Conservation (phyloP, 2,797 vertebrate species). For the Tragelaphus oryx region DNA sequence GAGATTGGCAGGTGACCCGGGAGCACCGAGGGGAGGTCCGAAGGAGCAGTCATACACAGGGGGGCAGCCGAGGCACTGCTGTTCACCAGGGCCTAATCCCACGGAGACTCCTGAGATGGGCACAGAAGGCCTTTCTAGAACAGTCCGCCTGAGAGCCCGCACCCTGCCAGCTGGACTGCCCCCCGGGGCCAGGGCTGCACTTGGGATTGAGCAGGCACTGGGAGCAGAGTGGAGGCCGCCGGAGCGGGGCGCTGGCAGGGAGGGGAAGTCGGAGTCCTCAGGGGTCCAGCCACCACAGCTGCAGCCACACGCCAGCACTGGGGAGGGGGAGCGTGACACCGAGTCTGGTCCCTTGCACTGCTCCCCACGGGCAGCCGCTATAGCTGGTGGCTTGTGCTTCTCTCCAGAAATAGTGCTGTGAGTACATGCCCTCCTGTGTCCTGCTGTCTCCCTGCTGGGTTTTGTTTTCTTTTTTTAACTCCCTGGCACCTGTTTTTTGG, state of each 20-base stretch:
- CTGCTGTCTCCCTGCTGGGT: no score
- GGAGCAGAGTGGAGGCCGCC: not conserved
- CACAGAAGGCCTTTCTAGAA: not conserved
- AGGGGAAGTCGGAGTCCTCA: accelerated
- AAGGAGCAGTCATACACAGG: not conserved
- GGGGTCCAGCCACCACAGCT: accelerated
- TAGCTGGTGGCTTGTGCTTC: not conserved
- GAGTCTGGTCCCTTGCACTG: not conserved
- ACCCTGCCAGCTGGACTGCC: not conserved
- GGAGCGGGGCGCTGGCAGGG: accelerated
- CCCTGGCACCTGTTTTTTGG: not conserved
- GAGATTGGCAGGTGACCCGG: not conserved
- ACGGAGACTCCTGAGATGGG: not conserved
- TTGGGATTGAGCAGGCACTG: not conserved
- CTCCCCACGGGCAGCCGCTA: not conserved
- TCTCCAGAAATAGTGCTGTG: not conserved
- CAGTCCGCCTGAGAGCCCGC: not conserved
- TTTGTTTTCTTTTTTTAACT: no score
- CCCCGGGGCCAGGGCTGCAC: not conserved
- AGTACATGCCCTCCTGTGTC: accelerated
- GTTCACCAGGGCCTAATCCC: not conserved
- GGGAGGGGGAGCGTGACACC: accelerated
- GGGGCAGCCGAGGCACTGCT: accelerated
- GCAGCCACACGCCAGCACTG: accelerated
- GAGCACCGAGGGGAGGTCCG: no score